These are phyloP conservation scores for Drosophila merina DNA, from an alignment of 2,888 invertebrate genomes.

Conservation along the genomic window DNA sequence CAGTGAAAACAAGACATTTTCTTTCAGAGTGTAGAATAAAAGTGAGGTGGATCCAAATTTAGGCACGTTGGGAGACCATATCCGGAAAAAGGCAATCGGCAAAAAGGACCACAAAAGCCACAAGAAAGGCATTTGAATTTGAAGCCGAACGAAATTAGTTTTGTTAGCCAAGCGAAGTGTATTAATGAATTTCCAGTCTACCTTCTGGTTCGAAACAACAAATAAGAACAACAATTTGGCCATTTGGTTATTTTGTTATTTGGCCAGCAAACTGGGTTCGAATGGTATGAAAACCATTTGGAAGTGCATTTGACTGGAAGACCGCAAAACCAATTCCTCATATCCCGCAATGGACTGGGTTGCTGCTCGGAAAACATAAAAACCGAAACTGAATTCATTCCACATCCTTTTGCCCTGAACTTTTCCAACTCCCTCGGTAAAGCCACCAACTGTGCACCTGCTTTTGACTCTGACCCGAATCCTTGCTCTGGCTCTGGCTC, in stretches of 20 bases:
- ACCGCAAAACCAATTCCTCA: slow-evolving; percentile 72
- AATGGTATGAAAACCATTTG: slow-evolving; percentile 45
- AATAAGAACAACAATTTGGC: background rate
- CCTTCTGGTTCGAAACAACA: slow-evolving; percentile 7
- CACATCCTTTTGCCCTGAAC: background rate
- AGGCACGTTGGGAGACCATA: background rate
- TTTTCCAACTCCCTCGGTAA: background rate
- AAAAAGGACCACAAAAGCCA: slow-evolving; percentile 48
- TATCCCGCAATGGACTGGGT: slow-evolving; percentile 22
- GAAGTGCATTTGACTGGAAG: slow-evolving; percentile 68
- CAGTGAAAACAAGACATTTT: slow-evolving; percentile 50
- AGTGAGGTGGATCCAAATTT: slow-evolving; percentile 28
- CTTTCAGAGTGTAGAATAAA: slow-evolving; percentile 23
- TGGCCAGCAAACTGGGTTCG: slow-evolving; percentile 16
- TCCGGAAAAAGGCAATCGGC: slow-evolving; percentile 3
- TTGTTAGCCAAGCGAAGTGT: slow-evolving; percentile 47
- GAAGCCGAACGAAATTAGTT: slow-evolving; percentile 63
- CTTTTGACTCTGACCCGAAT: slow-evolving; percentile 3
- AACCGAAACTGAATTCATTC: slow-evolving; percentile 39
- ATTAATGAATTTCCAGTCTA: slow-evolving; percentile 41
- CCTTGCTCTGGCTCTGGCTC: background rate
- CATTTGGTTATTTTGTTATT: too few species aligned
- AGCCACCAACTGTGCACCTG: slow-evolving; percentile 13
- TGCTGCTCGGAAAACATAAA: slow-evolving; percentile 35
- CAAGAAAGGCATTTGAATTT: slow-evolving; percentile 67